Percentiles rank a stretch among this genome's conserved stretches.
Conservation (phyloP, 1,140 invertebrate genomes). For the Drosophila baimaii region DNA sequence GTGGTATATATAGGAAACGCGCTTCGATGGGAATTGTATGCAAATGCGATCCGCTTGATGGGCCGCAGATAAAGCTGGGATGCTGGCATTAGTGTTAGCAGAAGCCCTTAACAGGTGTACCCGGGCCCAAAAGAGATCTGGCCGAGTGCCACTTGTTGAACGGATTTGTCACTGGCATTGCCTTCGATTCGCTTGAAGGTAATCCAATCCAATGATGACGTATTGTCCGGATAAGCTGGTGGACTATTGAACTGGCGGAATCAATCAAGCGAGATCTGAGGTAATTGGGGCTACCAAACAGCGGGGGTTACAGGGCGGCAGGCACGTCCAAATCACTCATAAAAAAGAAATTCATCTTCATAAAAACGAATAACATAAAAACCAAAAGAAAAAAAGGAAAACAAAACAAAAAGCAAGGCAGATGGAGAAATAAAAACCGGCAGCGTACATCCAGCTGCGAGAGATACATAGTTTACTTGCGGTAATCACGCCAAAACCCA, state of each 20-base stretch:
- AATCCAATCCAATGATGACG: conserved; percentile 19
- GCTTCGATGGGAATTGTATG: conserved; percentile 62
- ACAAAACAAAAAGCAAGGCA: conserved; percentile 30
- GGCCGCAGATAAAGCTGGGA: conserved; percentile 30
- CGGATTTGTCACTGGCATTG: conserved; percentile 30
- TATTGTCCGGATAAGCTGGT: conserved; percentile 13
- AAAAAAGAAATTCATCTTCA: conserved; percentile 81
- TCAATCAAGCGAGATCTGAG: conserved; percentile 40
- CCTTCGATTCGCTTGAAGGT: conserved; percentile 8
- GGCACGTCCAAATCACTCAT: conserved; percentile 65
- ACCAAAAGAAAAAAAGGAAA: conserved; percentile 1
- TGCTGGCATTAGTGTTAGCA: conserved; percentile 32
- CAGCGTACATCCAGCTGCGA: conserved; percentile 57
- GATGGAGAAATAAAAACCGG: conserved; percentile 38
- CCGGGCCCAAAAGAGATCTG: conserved; percentile 7
- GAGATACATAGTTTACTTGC: conserved; percentile 79
- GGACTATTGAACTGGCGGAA: conserved; percentile 30
- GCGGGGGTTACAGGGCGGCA: conserved; percentile 10
- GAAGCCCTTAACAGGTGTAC: conserved; percentile 45
- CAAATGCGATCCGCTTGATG: conserved; percentile 54
- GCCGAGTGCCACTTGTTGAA: conserved; percentile 53
- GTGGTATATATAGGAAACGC: conserved; percentile 19
- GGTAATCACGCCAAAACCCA: conserved; percentile 61
- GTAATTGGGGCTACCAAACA: conserved; percentile 74
- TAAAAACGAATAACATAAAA: conserved; percentile 41